Conservation (phyloP, 2,888 invertebrate species). For the Aspidapion aeneum region DNA sequence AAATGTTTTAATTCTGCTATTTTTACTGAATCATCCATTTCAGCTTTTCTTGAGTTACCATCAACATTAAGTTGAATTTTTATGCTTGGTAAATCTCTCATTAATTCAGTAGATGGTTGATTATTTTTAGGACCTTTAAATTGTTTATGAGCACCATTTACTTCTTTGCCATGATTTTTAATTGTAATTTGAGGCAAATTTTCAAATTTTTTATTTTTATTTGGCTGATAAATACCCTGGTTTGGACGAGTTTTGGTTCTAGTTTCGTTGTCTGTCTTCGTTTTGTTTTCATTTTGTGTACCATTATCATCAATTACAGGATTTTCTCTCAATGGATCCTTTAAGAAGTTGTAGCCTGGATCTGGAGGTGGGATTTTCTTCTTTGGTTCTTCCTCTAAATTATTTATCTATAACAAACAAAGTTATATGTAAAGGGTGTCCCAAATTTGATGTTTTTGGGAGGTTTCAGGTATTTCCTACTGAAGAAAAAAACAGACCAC, state of each 20-base stretch:
- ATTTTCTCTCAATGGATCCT: conserved; percentile 34
- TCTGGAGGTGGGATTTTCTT: conserved; percentile 34
- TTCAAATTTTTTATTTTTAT: conserved; percentile 19
- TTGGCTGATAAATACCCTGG: background rate
- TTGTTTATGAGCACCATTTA: too few species aligned
- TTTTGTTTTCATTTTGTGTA: background rate
- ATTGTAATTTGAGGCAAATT: conserved; percentile 33
- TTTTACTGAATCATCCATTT: background rate
- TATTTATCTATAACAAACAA: conserved; percentile 18
- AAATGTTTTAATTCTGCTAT: conserved; percentile 28
- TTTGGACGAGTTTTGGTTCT: background rate
- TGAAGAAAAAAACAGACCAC: background rate
- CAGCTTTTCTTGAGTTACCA: background rate
- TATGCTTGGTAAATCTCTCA: background rate
- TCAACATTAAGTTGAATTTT: background rate
- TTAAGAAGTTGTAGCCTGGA: conserved; percentile 37
- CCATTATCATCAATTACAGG: background rate
- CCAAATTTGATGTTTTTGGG: too few species aligned
- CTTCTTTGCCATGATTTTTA: background rate
- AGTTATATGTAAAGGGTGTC: too few species aligned
- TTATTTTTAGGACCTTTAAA: background rate
- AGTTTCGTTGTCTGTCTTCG: background rate
- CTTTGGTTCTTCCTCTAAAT: background rate
- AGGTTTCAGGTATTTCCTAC: too few species aligned
- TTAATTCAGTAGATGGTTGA: background rate